Evolutionary conservation across 2,888 invertebrate genomes (phyloP).

Genomic region (Agriotes lineatus): DNA sequence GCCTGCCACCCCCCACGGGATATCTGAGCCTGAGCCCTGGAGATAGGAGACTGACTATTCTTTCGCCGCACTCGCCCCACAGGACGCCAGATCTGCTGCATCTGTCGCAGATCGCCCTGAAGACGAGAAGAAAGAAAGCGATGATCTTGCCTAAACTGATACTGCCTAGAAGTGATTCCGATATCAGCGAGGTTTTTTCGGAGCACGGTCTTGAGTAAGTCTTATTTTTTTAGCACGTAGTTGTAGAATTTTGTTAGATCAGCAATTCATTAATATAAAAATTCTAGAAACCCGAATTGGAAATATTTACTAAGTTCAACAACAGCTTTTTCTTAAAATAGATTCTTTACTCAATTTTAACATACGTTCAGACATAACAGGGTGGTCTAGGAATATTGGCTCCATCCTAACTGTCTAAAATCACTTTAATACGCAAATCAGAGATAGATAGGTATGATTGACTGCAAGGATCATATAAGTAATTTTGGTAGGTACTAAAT

Average conservation of each 20-base stretch:
- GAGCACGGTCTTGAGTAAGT: slow-evolving; percentile 76
- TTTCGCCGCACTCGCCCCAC: slow-evolving; percentile 84
- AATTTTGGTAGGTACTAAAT: too few relatives aligned
- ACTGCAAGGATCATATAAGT: too few relatives aligned
- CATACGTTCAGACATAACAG: too few relatives aligned
- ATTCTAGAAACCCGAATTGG: too few relatives aligned
- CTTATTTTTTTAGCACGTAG: slow-evolving; percentile 43
- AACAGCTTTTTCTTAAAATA: too few relatives aligned
- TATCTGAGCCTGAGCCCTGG: slow-evolving; percentile 69
- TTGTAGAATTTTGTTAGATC: neutral
- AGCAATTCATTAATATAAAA: too few relatives aligned
- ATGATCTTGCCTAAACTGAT: slow-evolving; percentile 81
- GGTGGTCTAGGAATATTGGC: too few relatives aligned
- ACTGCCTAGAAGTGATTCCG: slow-evolving; percentile 81
- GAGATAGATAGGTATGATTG: too few relatives aligned
- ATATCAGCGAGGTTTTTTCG: slow-evolving; percentile 75
- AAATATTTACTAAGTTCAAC: too few relatives aligned
- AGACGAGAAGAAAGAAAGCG: slow-evolving; percentile 76
- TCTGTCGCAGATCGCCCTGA: slow-evolving; percentile 69
- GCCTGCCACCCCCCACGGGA: slow-evolving; percentile 76
- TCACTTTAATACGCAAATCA: too few relatives aligned
- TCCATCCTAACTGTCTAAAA: too few relatives aligned
- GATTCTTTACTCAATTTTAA: too few relatives aligned
- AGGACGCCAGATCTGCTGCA: slow-evolving; percentile 76
- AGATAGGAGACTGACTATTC: slow-evolving; percentile 78